A percentile compares a stretch with the other conserved stretches of the same genome.
Conservation (phyloP, 2,888 invertebrate species). For the Didymodactylos carnosus region DNA sequence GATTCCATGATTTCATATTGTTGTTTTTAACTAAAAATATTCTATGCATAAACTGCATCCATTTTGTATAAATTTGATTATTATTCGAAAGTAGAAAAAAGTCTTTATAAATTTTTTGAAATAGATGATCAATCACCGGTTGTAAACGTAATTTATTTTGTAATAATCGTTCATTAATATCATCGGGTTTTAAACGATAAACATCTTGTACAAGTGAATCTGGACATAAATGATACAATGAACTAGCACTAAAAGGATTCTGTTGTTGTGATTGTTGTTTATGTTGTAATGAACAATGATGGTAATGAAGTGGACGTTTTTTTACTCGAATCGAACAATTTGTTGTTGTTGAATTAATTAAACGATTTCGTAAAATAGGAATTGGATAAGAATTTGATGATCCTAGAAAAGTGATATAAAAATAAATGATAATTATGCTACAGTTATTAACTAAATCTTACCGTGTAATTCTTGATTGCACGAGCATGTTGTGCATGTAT, state of each 20-base stretch:
- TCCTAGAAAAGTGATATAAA: no score
- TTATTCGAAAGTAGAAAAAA: no score
- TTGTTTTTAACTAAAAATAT: not conserved
- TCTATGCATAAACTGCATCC: not conserved
- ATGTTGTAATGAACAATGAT: no score
- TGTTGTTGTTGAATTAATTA: not conserved
- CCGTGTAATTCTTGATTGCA: no score
- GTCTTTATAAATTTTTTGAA: not conserved
- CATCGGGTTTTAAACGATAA: no score
- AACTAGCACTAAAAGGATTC: not conserved
- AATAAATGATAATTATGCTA: no score
- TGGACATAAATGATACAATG: not conserved
- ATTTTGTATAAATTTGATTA: not conserved
- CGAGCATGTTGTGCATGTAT: no score
- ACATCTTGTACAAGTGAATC: not conserved
- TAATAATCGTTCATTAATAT: not conserved
- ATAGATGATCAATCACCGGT: not conserved
- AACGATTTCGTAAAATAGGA: not conserved
- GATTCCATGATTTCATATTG: not conserved
- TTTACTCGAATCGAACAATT: no score
- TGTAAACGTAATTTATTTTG: not conserved
- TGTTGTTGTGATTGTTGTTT: no score
- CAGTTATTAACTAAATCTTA: no score
- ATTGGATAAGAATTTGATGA: not conserved
- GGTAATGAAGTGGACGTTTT: no score